A percentile compares a stretch with the other conserved stretches of the same genome.
phyloP scores from a whole-genome alignment of 1,140 invertebrate genomes.

The Sinonovacula constricta region DNA sequence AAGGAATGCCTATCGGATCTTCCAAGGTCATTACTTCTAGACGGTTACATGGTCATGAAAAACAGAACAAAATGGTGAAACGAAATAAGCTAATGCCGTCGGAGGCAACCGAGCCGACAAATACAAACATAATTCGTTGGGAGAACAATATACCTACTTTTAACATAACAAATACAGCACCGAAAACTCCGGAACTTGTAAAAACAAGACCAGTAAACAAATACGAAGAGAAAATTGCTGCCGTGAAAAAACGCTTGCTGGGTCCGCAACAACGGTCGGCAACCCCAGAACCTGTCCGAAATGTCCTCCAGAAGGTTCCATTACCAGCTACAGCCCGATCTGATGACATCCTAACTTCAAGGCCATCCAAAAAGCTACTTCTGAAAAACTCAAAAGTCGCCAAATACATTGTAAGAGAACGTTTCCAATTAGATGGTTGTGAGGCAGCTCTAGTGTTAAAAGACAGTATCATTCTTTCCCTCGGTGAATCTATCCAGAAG shows the following conservation, averaged over 20 bases:
- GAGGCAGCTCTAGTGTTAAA: constrained; percentile 40
- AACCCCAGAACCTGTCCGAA: constrained; percentile 39
- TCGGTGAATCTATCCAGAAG: constrained; percentile 42
- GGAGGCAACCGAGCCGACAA: not conserved
- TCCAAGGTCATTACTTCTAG: not conserved
- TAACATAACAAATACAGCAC: not conserved
- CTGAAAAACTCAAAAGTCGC: constrained; percentile 25
- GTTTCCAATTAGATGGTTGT: constrained; percentile 37
- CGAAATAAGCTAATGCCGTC: not conserved
- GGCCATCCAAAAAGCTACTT: constrained; percentile 33
- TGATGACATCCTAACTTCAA: constrained; percentile 18
- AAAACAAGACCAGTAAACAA: constrained; percentile 21
- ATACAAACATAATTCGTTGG: constrained; percentile 28
- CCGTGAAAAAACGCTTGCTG: constrained; percentile 26
- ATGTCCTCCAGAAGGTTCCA: not conserved
- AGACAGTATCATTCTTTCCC: constrained; percentile 9
- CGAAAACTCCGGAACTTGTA: not conserved
- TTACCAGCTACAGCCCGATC: constrained; percentile 4
- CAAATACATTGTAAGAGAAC: constrained; percentile 18
- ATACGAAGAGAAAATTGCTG: constrained; percentile 39
- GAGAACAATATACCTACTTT: constrained; percentile 38
- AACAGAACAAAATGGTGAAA: constrained; percentile 10
- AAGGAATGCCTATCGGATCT: not conserved
- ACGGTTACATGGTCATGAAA: too few relatives aligned
- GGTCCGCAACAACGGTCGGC: constrained; percentile 20